A percentile compares a stretch with the other conserved stretches of the same genome.
Conservation (phyloP, 1,140 invertebrate species). For the Sesamia nonagrioides region DNA sequence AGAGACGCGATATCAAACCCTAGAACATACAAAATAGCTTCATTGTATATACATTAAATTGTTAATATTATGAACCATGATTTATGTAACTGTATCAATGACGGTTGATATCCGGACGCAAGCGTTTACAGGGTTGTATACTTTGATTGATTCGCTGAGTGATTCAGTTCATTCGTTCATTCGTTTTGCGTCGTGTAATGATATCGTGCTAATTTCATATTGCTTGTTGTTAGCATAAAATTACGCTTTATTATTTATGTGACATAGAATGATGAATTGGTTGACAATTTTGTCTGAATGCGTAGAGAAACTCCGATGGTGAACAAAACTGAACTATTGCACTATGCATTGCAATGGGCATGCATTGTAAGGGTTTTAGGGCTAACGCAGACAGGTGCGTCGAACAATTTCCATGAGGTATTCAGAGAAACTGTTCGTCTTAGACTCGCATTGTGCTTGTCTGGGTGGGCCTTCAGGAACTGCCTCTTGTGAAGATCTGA, state of each 20-base stretch:
- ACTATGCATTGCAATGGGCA: no score
- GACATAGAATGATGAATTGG: background rate
- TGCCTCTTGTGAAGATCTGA: no score
- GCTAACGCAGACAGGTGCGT: no score
- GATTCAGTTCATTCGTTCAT: constrained; percentile 20
- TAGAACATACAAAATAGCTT: background rate
- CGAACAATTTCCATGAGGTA: no score
- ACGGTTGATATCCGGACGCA: constrained; percentile 1
- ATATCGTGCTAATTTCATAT: constrained; percentile 23
- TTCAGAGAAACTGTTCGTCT: no score
- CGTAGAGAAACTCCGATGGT: no score
- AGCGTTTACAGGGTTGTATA: constrained; percentile 23
- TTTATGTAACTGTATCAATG: background rate
- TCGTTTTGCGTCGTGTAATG: constrained; percentile 26
- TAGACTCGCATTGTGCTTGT: no score
- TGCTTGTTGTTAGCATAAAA: constrained; percentile 4
- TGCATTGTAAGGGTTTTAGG: no score
- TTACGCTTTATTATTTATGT: background rate
- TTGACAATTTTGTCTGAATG: no score
- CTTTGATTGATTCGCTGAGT: constrained; percentile 14
- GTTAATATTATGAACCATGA: constrained; percentile 6
- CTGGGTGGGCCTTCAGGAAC: no score
- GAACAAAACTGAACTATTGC: no score
- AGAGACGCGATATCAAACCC: background rate
- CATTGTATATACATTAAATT: constrained; percentile 11